Evolutionary conservation across 1,140 invertebrate species (phyloP), one percentile per base, ranked within the genome.

Genomic region (Chironomus striatipennis): DNA sequence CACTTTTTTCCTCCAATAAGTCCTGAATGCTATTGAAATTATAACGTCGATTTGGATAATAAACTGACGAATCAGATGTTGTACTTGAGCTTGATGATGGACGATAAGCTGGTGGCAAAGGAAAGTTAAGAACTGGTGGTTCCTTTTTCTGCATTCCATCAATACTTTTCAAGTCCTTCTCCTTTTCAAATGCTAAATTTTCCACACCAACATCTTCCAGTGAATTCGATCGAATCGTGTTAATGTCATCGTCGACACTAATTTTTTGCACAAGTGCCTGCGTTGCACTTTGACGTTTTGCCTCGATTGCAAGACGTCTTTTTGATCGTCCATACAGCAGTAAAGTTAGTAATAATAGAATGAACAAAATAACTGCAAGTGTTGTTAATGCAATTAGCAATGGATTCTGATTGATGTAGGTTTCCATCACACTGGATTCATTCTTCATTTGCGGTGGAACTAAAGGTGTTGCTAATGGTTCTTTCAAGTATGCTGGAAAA

Each of bases 401-500:
- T 42, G 81, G 80, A 76, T 81, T 82, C 8, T 81, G 77, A 24
- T 77, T 83, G 18, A 87, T 83, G 1, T 86, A 87, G 6, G 86
- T 86, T 6, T 87, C 87, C 42, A 90, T 84, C 2, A 90, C 83
- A n/a, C 89, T 78, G 83, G 88, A 88, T 0, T 87, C 87, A 43
- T 89, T 88, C 75, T 88, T 85, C 24, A 85, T 83, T 8, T 84
- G 84, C 6, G 87, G 86, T 15, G 89, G 85, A 0, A 89, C 88
- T 76, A 90, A 85, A 24, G 84, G 88, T 78, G 84, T 87, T 75
- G 81, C 83, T n/a, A 80, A 80, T 0, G 81, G 81, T 47, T 89
- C 86, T 77, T 90, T 89, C 64, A 91, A 82, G 79, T 89, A 93
- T 57, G 90, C 90, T 92, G 79, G 77, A 85, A 84, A 77, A 75